Evolutionary conservation across 1,140 invertebrate species (phyloP).

Genomic region (Odontomachus brunneus): DNA sequence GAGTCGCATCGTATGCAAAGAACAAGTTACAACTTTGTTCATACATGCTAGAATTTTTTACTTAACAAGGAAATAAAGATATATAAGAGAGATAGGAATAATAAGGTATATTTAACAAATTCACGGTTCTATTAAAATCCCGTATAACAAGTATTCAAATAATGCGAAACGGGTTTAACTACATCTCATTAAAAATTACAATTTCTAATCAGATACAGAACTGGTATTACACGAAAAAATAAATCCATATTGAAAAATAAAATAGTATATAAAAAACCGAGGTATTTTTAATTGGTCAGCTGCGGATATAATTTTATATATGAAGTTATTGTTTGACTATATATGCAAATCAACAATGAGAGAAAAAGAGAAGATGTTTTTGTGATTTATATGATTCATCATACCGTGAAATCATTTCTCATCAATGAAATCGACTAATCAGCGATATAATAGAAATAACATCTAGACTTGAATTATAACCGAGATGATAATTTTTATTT

Average conservation of each 20-base stretch:
- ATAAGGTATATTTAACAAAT: background rate
- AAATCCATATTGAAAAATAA: background rate
- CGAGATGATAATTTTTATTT: no score
- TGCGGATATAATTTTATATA: background rate
- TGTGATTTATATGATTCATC: background rate
- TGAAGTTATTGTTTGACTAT: background rate
- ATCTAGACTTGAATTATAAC: no score
- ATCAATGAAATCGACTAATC: no score
- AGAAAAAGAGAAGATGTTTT: no score
- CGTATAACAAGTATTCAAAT: constrained; percentile 4
- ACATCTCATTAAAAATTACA: background rate
- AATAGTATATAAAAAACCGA: background rate
- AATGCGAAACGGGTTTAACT: background rate
- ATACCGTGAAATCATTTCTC: background rate
- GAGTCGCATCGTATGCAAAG: background rate
- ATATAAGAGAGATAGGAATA: background rate
- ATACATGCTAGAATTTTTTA: no score
- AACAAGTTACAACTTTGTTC: background rate
- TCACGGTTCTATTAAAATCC: background rate
- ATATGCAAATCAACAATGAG: no score
- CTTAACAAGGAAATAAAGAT: background rate
- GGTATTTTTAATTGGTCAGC: background rate
- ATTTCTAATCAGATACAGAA: constrained; percentile 1
- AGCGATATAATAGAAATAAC: no score
- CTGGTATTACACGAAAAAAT: background rate